A percentile compares a stretch with the other conserved stretches of the same genome.
phyloP scores from a whole-genome alignment of 2,113 vertebrate genomes.

The Chamaetylas fuelleborni region DNA sequence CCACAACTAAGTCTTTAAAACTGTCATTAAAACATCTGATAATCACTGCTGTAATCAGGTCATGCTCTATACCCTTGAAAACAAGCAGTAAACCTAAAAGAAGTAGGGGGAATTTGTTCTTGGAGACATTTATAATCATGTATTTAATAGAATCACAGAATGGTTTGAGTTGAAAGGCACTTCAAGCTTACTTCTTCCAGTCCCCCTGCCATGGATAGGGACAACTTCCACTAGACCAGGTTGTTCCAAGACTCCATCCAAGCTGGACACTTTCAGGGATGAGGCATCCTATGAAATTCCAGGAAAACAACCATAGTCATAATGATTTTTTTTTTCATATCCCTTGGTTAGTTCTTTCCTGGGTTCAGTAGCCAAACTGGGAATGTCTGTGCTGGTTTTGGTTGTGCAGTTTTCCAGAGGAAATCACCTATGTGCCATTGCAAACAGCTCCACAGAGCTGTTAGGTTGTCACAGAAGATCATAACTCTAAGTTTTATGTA shows the following conservation, averaged over 20 bases:
- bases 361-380: not conserved
- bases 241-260: not conserved
- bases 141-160: not conserved
- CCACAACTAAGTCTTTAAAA: not conserved
- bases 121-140: not conserved
- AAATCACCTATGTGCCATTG: accelerated
- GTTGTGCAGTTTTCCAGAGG: not conserved
- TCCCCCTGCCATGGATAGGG: not conserved
- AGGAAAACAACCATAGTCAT: not conserved
- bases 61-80: not conserved
- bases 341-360: not conserved
- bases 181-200: not conserved
- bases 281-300: not conserved
- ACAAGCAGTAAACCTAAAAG: not conserved
- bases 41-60: not conserved
- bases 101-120: not conserved
- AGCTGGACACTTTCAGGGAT: not conserved
- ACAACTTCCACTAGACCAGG: not conserved
- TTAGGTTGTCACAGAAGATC: not conserved
- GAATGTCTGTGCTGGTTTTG: not conserved
- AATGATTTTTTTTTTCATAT: not conserved
- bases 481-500: not conserved
- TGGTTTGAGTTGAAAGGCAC: not conserved
- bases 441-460: not conserved
- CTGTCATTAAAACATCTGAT: not conserved